Conservation (phyloP, 2,113 vertebrate species). For the Myanophis thanlyinensis region DNA sequence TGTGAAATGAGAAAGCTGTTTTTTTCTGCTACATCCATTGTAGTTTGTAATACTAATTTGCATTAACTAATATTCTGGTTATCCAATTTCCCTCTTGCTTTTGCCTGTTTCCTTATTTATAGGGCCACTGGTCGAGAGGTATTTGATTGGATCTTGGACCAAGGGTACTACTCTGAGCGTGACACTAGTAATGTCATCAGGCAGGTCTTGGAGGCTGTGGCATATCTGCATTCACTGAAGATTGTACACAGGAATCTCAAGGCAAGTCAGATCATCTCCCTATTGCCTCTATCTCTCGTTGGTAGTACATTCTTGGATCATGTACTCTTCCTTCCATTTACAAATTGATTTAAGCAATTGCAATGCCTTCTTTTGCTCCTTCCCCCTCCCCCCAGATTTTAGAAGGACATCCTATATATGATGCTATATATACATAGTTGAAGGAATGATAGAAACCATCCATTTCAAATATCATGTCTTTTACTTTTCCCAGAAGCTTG, state of each 20-base stretch:
- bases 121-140: slow-evolving; percentile 97
- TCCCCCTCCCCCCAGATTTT: not conserved
- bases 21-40: not conserved
- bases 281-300: not conserved
- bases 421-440: not conserved
- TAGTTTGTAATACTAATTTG: not conserved
- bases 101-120: slow-evolving; percentile 18
- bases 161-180: slow-evolving; percentile 96
- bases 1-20: not conserved
- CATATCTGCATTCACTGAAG: slow-evolving; percentile 93
- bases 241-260: slow-evolving; percentile 98
- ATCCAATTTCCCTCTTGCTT: not conserved
- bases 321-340: not conserved
- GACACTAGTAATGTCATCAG: slow-evolving; percentile 98
- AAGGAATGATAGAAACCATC: not conserved
- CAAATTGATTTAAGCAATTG: not conserved
- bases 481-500: not conserved
- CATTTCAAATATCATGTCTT: not conserved
- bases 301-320: not conserved
- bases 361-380: not conserved
- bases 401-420: not conserved
- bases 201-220: slow-evolving; percentile 95
- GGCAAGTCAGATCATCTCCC: slow-evolving; percentile 62
- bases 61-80: not conserved
- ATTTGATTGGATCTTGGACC: slow-evolving; percentile 99